Conservation (phyloP, 2,113 vertebrate species). For the Synchiropus splendidus region DNA sequence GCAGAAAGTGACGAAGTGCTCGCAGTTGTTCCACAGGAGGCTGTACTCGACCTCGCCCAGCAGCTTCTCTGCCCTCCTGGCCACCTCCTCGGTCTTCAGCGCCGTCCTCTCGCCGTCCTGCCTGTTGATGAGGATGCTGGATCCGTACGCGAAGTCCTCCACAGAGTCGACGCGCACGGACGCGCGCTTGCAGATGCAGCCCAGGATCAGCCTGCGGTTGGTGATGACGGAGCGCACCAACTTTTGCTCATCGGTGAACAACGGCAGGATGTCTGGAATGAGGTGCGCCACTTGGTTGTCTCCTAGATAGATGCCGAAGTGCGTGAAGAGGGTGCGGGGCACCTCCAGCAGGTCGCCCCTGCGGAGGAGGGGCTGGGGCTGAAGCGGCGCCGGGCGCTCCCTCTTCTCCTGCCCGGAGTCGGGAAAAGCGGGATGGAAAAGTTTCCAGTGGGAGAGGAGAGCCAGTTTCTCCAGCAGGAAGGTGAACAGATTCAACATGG, state of each 20-base stretch:
- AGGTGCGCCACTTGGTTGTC: slow-evolving; percentile 84
- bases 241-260: slow-evolving; percentile 61
- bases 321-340: slow-evolving; percentile 79
- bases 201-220: slow-evolving; percentile 82
- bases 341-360: slow-evolving; percentile 87
- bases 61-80: slow-evolving; percentile 73
- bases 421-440: slow-evolving; percentile 28
- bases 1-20: slow-evolving; percentile 89
- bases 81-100: slow-evolving; percentile 71
- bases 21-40: slow-evolving; percentile 92
- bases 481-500: slow-evolving; percentile 70
- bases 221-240: slow-evolving; percentile 73
- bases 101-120: slow-evolving; percentile 66
- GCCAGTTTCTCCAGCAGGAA: slow-evolving; percentile 77
- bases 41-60: slow-evolving; percentile 77
- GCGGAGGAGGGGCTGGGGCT: slow-evolving; percentile 49
- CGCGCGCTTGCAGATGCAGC: slow-evolving; percentile 74
- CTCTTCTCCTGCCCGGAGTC: background rate
- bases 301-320: slow-evolving; percentile 90
- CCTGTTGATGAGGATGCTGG: slow-evolving; percentile 72
- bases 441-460: slow-evolving; percentile 65
- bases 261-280: slow-evolving; percentile 88
- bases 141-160: slow-evolving; percentile 88
- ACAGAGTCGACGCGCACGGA: slow-evolving; percentile 83
- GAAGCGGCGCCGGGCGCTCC: slow-evolving; percentile 11